Percentiles rank a stretch among this genome's conserved stretches.
Evolutionary conservation across 2,888 invertebrate genomes (phyloP).

Genomic region (Ametastegia equiseti): DNA sequence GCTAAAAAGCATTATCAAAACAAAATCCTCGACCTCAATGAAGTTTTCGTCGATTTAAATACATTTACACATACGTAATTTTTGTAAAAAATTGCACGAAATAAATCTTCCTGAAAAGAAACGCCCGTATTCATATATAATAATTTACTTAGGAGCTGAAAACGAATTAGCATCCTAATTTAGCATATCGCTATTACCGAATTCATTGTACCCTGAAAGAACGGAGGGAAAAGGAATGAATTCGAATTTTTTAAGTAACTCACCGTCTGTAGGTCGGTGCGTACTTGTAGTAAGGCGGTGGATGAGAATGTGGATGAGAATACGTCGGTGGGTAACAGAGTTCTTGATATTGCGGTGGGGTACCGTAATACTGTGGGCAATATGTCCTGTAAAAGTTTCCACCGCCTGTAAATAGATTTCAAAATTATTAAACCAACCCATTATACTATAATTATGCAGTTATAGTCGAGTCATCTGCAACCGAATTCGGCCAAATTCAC

Average conservation of each 20-base stretch:
- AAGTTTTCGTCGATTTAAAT: too few relatives aligned
- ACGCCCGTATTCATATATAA: background rate
- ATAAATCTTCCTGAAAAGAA: background rate
- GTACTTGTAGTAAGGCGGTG: constrained; percentile 74
- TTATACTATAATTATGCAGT: background rate
- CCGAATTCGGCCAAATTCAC: too few relatives aligned
- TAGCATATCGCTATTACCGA: too few relatives aligned
- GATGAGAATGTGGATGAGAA: constrained; percentile 62
- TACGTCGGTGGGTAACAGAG: constrained; percentile 78
- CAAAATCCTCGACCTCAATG: too few relatives aligned
- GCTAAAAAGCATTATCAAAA: background rate
- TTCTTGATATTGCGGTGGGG: constrained; percentile 76
- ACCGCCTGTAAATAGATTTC: constrained; percentile 63
- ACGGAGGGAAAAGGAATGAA: background rate
- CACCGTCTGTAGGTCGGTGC: constrained; percentile 73
- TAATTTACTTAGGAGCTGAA: background rate
- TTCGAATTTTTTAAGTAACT: constrained; percentile 51
- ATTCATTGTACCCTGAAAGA: background rate
- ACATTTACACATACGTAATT: too few relatives aligned
- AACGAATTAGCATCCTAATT: background rate
- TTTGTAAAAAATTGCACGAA: too few relatives aligned
- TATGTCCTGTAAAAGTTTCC: constrained; percentile 73
- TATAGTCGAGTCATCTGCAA: background rate
- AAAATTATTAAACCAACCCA: background rate
- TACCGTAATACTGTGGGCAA: constrained; percentile 77